Percentiles rank a stretch among this genome's conserved stretches.
Evolutionary conservation across 2,113 vertebrate genomes (phyloP).

Genomic region (Nerophis lumbriciformis): DNA sequence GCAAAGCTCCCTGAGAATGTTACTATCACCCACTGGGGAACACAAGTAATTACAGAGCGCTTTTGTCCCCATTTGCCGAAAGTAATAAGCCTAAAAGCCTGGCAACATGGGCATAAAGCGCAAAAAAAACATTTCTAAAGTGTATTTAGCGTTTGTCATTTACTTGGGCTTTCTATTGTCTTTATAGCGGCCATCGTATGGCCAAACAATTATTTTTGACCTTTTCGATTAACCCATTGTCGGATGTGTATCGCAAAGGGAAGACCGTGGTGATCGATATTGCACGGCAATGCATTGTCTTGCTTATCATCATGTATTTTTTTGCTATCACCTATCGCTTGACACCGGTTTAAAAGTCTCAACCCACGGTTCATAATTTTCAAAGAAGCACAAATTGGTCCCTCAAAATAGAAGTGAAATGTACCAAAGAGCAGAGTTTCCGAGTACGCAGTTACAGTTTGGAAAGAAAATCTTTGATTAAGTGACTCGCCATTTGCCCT

Average conservation of each 20-base stretch:
- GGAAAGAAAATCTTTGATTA: conserved; percentile 13
- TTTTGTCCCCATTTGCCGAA: conserved; percentile 56
- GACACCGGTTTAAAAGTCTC: no score
- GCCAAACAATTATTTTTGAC: background rate
- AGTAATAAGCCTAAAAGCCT: conserved; percentile 57
- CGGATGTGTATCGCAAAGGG: background rate
- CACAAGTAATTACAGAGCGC: conserved; percentile 58
- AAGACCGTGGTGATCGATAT: background rate
- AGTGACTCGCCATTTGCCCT: conserved; percentile 17
- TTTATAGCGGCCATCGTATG: background rate
- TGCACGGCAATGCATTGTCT: background rate
- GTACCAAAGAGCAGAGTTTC: conserved; percentile 17
- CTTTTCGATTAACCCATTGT: background rate
- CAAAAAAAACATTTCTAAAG: conserved; percentile 43
- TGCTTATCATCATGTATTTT: background rate
- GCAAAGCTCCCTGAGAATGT: conserved; percentile 60
- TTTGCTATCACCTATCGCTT: background rate
- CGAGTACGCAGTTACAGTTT: conserved; percentile 4
- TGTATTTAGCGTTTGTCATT: conserved; percentile 25
- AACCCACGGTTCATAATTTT: background rate
- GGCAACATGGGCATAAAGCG: conserved; percentile 31
- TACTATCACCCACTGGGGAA: conserved; percentile 50
- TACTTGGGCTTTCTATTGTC: background rate
- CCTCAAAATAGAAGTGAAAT: background rate
- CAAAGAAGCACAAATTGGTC: background rate